phyloP scores from a whole-genome alignment of 2,797 vertebrate genomes.

The Chaetophractus vellerosus region DNA sequence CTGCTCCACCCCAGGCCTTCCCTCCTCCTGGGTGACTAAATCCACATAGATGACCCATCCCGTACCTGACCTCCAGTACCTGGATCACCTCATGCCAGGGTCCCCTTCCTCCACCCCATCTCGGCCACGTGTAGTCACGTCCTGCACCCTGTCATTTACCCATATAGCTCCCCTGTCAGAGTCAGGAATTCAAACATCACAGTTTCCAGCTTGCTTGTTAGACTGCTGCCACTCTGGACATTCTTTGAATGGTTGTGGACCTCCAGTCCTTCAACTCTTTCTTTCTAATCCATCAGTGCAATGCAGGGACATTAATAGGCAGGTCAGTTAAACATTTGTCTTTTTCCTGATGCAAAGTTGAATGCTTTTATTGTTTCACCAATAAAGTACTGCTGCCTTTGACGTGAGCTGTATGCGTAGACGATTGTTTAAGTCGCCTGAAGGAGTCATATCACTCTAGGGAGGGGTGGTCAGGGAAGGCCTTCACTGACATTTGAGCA shows the following conservation, averaged over 20 bases:
- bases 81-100: not conserved
- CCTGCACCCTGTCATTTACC: not conserved
- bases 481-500: not conserved
- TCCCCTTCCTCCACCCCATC: not conserved
- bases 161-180: accelerated
- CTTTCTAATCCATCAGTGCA: too few species aligned
- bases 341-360: not conserved
- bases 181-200: not conserved
- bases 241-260: not conserved
- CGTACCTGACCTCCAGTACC: not conserved
- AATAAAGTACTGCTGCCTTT: not conserved
- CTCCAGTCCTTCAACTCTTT: not conserved
- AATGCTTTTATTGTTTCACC: not conserved
- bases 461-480: not conserved
- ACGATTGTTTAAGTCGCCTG: not conserved
- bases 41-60: not conserved
- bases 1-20: not conserved
- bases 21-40: not conserved
- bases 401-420: not conserved
- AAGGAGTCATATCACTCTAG: not conserved
- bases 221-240: not conserved
- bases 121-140: not conserved
- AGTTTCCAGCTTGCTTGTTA: not conserved
- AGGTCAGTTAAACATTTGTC: not conserved
- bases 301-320: not conserved